These are phyloP conservation scores for Eristalis pertinax DNA, from an alignment of 2,888 invertebrate genomes.

Conservation along the genomic window DNA sequence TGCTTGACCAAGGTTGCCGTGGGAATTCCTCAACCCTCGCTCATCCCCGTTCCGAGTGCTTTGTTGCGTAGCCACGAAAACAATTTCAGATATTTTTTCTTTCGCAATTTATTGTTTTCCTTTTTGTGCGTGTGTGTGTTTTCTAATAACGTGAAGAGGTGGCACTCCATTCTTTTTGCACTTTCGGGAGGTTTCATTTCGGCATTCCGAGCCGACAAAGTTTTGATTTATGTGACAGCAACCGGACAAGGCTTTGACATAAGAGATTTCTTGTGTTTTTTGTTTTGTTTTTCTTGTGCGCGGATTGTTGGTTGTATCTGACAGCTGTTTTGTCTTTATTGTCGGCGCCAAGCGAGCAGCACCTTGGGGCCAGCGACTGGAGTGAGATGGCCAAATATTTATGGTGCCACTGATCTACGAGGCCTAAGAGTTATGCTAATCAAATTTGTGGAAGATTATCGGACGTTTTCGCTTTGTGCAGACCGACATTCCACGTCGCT, in stretches of 20 bases:
- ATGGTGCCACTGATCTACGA: conserved; percentile 32
- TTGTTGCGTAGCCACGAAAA: conserved; percentile 16
- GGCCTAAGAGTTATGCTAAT: conserved; percentile 37
- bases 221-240: conserved; percentile 30
- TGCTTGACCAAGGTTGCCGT: conserved; percentile 13
- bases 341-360: neutral
- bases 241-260: conserved; percentile 4
- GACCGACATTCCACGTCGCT: neutral
- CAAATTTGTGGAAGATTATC: conserved; percentile 26
- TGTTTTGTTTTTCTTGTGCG: neutral
- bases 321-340: neutral
- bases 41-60: neutral
- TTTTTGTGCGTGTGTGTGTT: neutral
- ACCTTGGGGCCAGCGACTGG: neutral
- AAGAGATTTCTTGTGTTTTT: neutral
- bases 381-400: conserved; percentile 1
- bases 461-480: conserved; percentile 7
- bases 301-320: neutral
- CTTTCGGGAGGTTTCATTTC: neutral
- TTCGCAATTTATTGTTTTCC: neutral
- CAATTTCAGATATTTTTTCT: conserved; percentile 1
- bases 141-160: neutral
- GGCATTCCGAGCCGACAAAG: conserved; percentile 32
- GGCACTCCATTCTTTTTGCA: neutral
- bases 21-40: conserved; percentile 24